Base-by-base conservation (phyloP, 1,140 invertebrate species). In the Sesamia nonagrioides region DNA sequence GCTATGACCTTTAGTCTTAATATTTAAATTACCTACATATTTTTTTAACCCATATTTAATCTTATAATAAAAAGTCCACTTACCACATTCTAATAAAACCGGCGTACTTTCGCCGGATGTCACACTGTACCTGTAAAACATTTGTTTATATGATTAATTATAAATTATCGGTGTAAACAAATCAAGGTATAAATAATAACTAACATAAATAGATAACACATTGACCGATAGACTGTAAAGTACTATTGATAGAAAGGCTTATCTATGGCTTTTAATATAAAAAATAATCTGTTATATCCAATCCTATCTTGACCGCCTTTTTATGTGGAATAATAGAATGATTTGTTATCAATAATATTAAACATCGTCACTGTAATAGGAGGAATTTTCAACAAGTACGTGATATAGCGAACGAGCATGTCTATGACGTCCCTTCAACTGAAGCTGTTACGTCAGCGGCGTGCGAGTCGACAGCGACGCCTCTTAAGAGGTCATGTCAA, bases 91-190 rank as follows among this genome's bases (percentile, higher is more conserved):
- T 84, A 94, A 86, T 83, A 95, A 83, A 6, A 95, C 93, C 2
- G 93, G 93, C 18, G 93, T 95, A 76, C 93, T 95, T 82, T 95
- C 93, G 7, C 93, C 93, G 7, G 93, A 95, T 33, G 93, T 95
- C 1, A 93, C 91, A 50, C 93, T 95, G 69, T 94, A 95, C 91
- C 93, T 95, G 84, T 45, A 87, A 86, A 61, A n/a, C 77, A 27
- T n/a, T 9, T n/a, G 6, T 33, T 9, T 6, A 42, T 33, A 50
- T 6, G n/a, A 68, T 66, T 13, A n/a, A 8, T 45, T 45, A 11
- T 40, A 40, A 40, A 40, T 40, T 40, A 40, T 40, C 37, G 8
- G 6, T 40, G 37, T 40, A 9, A 45, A 13, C 42, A 27, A 58
- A 27, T 58, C 11, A 27, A 58, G 21, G n/a, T 6, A 33, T 37